These are phyloP conservation scores for Mustela lutreola DNA, from an alignment of 2,113 vertebrate genomes.

Conservation along the genomic window DNA sequence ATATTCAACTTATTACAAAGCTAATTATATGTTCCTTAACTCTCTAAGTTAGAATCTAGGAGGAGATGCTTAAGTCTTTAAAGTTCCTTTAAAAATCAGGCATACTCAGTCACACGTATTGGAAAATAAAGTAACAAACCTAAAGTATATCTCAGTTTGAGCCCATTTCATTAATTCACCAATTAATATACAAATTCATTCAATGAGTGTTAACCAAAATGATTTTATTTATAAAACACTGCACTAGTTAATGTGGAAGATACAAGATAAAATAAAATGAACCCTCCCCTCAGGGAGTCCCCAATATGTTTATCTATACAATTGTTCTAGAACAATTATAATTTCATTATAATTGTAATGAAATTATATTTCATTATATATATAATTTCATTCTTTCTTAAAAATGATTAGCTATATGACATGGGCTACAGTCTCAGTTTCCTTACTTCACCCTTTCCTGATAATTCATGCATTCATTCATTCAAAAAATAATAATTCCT, in stretches of 20 bases:
- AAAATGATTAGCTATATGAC: neutral
- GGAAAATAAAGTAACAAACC: neutral
- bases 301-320: neutral
- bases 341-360: too few relatives aligned
- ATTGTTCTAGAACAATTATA: neutral
- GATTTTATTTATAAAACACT: neutral
- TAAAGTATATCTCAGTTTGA: neutral
- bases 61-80: constrained; percentile 37
- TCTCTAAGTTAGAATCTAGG: constrained; percentile 46
- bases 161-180: neutral
- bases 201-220: neutral
- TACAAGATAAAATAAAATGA: constrained; percentile 10
- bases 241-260: neutral
- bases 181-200: neutral
- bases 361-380: too few relatives aligned
- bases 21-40: constrained; percentile 45
- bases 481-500: neutral
- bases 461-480: constrained; percentile 7
- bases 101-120: neutral
- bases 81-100: neutral
- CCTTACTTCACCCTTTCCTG: neutral
- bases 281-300: neutral
- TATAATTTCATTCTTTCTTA: neutral
- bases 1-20: constrained; percentile 40
- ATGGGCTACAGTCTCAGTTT: neutral